Conservation (phyloP, 2,113 vertebrate species). For the Phaethon lepturus region DNA sequence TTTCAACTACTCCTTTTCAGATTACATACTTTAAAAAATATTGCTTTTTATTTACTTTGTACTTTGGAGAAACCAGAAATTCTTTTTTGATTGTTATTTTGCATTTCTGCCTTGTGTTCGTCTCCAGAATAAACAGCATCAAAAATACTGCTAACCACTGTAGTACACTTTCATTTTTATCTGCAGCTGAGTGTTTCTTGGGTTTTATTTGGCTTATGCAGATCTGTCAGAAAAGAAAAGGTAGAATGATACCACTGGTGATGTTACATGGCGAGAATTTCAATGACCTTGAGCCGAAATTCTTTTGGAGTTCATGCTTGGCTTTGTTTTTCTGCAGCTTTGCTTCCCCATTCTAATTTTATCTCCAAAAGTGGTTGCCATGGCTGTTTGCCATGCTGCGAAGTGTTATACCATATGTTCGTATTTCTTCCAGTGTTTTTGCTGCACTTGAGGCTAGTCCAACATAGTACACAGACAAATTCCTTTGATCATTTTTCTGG, state of each 20-base stretch:
- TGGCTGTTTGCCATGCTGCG: constrained; percentile 49
- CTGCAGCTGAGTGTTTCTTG: not conserved
- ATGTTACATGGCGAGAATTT: not conserved
- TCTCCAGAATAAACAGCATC: not conserved
- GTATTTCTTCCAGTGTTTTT: constrained; percentile 45
- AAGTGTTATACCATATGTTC: constrained; percentile 45
- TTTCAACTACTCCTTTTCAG: not conserved
- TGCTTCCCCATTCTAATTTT: constrained; percentile 53
- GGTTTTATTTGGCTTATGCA: constrained; percentile 11
- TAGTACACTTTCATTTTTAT: not conserved
- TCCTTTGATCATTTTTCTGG: constrained; percentile 34
- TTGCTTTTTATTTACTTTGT: not conserved
- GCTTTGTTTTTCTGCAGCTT: constrained; percentile 41
- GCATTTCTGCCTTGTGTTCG: not conserved
- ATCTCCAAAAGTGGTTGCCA: constrained; percentile 40
- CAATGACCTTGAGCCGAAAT: constrained; percentile 48
- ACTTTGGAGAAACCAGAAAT: not conserved
- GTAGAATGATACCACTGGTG: not conserved
- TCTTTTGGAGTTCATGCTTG: constrained; percentile 31
- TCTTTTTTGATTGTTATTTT: not conserved
- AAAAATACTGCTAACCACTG: not conserved
- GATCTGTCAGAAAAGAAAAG: constrained; percentile 8
- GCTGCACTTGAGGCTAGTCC: constrained; percentile 10
- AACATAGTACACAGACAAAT: not conserved
- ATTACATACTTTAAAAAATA: not conserved